Evolutionary conservation across 2,113 vertebrate species (phyloP).

Genomic region (Clupea harengus): DNA sequence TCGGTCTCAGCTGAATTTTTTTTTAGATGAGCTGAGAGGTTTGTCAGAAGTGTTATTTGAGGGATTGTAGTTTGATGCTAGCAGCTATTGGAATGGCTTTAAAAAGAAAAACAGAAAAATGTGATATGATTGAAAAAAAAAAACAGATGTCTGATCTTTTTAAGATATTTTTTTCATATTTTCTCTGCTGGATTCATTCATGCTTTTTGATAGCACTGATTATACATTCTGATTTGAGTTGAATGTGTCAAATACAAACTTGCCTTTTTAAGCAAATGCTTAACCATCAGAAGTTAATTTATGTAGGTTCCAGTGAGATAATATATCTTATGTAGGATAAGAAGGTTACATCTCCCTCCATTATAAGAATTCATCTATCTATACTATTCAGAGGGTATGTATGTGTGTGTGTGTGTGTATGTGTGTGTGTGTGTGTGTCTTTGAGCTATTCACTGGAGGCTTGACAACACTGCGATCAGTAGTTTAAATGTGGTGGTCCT

Average conservation of each 20-base stretch:
- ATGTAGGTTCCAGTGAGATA: background rate
- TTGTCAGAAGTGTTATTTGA: background rate
- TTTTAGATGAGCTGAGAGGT: background rate
- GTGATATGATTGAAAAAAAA: background rate
- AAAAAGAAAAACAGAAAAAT: background rate
- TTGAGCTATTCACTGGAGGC: background rate
- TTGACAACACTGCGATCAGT: background rate
- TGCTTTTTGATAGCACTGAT: background rate
- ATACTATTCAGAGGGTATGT: slow-evolving; percentile 13
- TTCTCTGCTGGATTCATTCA: background rate
- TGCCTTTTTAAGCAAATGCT: slow-evolving; percentile 10
- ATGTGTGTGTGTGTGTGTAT: background rate
- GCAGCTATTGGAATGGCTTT: background rate
- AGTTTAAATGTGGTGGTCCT: slow-evolving; percentile 3
- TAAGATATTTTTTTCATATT: background rate
- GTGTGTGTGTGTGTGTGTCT: background rate
- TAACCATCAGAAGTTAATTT: slow-evolving; percentile 9
- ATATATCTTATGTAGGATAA: slow-evolving; percentile 1
- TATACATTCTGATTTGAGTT: slow-evolving; percentile 1
- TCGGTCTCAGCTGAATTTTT: background rate
- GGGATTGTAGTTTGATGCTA: background rate
- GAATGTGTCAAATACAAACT: slow-evolving; percentile 17
- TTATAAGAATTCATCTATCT: slow-evolving; percentile 6
- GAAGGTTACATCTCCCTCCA: background rate
- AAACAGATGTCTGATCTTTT: slow-evolving; percentile 2